Percentiles rank a stretch among this genome's conserved stretches.
These are phyloP conservation scores for Chelidonichthys spinosus DNA, from an alignment of 2,797 vertebrate species.

Conservation along the genomic window DNA sequence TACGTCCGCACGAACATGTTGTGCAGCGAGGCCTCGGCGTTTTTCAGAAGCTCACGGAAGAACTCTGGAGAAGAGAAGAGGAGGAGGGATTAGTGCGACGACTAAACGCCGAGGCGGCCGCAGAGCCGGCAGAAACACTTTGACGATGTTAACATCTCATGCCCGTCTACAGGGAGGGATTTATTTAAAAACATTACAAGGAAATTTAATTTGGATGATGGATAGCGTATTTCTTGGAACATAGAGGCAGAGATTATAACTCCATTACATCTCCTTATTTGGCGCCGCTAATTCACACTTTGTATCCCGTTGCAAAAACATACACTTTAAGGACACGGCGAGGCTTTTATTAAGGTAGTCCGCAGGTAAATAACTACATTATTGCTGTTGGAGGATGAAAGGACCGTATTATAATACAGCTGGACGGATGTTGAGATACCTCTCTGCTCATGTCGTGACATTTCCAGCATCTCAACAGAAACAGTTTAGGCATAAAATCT, in stretches of 20 bases:
- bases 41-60: conserved; percentile 94
- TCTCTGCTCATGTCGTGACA: conserved; percentile 27
- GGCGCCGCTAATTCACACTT: not conserved
- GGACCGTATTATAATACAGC: not conserved
- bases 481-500: conserved; percentile 34
- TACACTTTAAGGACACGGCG: not conserved
- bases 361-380: not conserved
- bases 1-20: conserved; percentile 97
- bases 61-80: conserved; percentile 84
- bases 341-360: conserved; percentile 11
- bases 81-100: conserved; percentile 20
- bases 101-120: conserved; percentile 13
- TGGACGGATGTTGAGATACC: not conserved
- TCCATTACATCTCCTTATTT: conserved; percentile 21
- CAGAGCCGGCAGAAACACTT: conserved; percentile 27
- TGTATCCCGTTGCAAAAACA: not conserved
- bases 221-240: conserved; percentile 5
- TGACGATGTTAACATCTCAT: conserved; percentile 37
- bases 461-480: conserved; percentile 34
- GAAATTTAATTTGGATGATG: conserved; percentile 30
- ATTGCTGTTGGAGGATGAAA: not conserved
- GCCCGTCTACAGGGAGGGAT: conserved; percentile 1
- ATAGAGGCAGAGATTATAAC: conserved; percentile 19
- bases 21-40: conserved; percentile 91
- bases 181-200: conserved; percentile 12